Percentiles rank a stretch among this genome's conserved stretches.
phyloP scores from a whole-genome alignment of 2,888 invertebrate genomes.

The Drosophila rubida region DNA sequence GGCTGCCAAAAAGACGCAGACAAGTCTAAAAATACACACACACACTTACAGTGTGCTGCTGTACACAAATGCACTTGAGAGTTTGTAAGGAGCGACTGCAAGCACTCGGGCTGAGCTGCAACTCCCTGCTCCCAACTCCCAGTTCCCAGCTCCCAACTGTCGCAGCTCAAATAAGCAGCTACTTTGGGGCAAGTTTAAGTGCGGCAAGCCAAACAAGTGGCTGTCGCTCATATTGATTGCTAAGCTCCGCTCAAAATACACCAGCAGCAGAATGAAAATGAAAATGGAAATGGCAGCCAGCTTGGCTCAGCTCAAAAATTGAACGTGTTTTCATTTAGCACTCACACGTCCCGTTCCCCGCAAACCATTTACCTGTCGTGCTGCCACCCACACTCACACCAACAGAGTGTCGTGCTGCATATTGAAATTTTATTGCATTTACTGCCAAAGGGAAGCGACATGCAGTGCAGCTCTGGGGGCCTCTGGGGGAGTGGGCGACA shows the following conservation, averaged over 20 bases:
- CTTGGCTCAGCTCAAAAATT: constrained; percentile 53
- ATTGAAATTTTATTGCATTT: constrained; percentile 72
- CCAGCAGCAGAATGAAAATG: neutral
- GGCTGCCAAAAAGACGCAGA: constrained; percentile 67
- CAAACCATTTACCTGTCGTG: constrained; percentile 47
- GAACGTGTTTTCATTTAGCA: constrained; percentile 69
- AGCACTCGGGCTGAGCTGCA: constrained; percentile 33
- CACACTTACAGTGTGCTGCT: constrained; percentile 23
- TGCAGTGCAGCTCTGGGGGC: neutral
- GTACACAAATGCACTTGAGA: constrained; percentile 49
- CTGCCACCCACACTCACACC: neutral
- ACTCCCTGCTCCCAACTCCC: no score
- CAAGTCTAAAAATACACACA: constrained; percentile 67
- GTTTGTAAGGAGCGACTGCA: constrained; percentile 48
- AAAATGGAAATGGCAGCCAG: constrained; percentile 20
- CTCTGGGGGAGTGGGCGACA: no score
- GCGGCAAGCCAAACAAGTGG: constrained; percentile 73
- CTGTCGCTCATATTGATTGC: constrained; percentile 68
- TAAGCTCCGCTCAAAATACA: constrained; percentile 17
- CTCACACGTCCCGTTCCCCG: constrained; percentile 64
- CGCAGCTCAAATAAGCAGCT: constrained; percentile 56
- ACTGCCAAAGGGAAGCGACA: constrained; percentile 16
- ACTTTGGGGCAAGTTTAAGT: constrained; percentile 65
- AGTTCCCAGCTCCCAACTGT: no score
- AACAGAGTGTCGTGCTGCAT: constrained; percentile 52